Base-by-base conservation (phyloP, 2,113 vertebrate genomes). In the Ceyx margarethae region DNA sequence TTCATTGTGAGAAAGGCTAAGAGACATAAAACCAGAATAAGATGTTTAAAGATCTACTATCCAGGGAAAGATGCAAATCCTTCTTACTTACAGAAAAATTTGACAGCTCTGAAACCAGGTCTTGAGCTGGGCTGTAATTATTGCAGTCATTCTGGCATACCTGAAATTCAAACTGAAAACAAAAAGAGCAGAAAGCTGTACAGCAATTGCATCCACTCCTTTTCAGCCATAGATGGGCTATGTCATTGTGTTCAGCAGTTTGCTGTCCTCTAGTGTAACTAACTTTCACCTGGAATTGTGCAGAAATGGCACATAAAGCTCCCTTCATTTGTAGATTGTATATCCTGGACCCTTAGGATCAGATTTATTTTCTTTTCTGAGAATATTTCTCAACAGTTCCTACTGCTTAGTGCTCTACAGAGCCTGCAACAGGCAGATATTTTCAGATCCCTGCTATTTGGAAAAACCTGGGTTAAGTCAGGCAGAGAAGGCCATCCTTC, bases 391-490 rank as follows among this genome's bases (percentile, higher is more conserved):
- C 46, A 80, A 28, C 22, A 56, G 12, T 62, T 82, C 33, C 37
- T 37, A 10, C 16, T 61, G 35, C 50, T 68, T 17, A 20, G 40
- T 50, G 68, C 22, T 54, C 51, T 40, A 4, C 23, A 65, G 54
- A 81, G 78, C 31, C 74, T 5, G 16, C 72, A 56, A 65, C 40
- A 60, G 81, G 15, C 20, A 56, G 29, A 12, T 65, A 35, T 89
- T 91, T 73, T 85, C 78, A 58, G 50, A 79, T 81, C 62, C 20
- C 71, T 54, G 50, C 51, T 94, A 4, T 58, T 77, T 85, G 75
- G 72, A n/a, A 91, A 77, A 91, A n/a, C 25, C 46, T 26, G 64
- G 28, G 75, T 95, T 91, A 91, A 87, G 40, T 73, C 72, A 94
- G 79, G 87, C 79, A 60, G 76, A 82, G 75, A 2, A 1, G 10